Conservation (phyloP, 2,888 invertebrate genomes). For the Lithophane socia region DNA sequence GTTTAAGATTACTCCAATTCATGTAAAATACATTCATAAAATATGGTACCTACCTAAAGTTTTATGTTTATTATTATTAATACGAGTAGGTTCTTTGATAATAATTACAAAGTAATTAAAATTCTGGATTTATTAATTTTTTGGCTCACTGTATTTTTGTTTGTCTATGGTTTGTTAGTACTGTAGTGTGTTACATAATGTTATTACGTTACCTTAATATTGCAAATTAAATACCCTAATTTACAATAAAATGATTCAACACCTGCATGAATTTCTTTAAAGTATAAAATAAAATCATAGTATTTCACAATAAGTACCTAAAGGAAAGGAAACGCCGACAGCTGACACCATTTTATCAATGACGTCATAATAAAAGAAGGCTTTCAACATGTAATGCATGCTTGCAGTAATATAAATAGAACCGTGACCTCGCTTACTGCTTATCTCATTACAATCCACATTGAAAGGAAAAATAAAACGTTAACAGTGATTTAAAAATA, state of each 20-base stretch:
- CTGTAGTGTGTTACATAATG: not conserved
- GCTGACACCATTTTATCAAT: conserved; percentile 44
- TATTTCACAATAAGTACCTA: conserved; percentile 6
- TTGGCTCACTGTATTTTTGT: not conserved
- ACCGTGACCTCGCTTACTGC: conserved; percentile 53
- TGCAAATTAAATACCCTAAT: not conserved
- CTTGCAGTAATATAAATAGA: conserved; percentile 56
- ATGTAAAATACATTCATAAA: not conserved
- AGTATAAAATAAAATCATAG: not conserved
- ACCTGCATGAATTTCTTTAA: not conserved
- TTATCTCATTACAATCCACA: conserved; percentile 61
- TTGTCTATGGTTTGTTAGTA: not conserved
- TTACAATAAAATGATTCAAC: not conserved
- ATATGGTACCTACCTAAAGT: not conserved
- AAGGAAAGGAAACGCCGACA: conserved; percentile 12
- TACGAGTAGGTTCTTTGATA: too few species aligned
- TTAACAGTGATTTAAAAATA: conserved; percentile 48
- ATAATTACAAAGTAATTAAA: not conserved
- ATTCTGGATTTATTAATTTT: not conserved
- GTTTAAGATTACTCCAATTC: not conserved
- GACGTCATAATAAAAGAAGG: conserved; percentile 49
- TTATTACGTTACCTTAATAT: not conserved
- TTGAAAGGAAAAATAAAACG: conserved; percentile 52
- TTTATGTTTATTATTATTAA: not conserved
- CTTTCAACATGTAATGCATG: conserved; percentile 50